Evolutionary conservation across 2,888 invertebrate genomes (phyloP), one percentile per base, ranked within the genome.

Genomic region (Drosophila mettleri): DNA sequence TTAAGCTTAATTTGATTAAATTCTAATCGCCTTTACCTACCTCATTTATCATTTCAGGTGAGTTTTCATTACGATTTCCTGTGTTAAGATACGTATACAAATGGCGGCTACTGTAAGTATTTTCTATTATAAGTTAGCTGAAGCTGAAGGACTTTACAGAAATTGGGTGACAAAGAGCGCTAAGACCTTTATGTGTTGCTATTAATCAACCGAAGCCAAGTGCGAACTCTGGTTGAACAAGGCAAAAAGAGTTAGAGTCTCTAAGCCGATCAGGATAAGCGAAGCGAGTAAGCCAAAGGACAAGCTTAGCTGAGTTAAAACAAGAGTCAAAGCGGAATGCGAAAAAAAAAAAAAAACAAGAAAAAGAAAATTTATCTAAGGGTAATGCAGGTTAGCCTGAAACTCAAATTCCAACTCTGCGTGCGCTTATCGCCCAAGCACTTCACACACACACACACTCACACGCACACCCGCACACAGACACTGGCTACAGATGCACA

Each of bases 21-120:
- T 46, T 62, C 68, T 81, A 69, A 74, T 71, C 49, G 9, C 8
- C 18, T 16, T 38, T 29, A 34, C 10, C 38, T 20, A 60, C 12
- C 29, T 24, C 49, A 39, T 38, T 8, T 77, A n/a, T 68, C 57
- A 43, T 81, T 72, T 34, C 85, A 84, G 83, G 83, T 86, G 82
- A 84, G 87, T 86, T 63, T 41, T 51, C 29, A 53, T 46, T 51
- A 18, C 46, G 52, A 46, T 52, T 61, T 10, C 24, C 29, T 24
- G 39, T 66, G 64, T 29, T 55, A 63, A 46, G 57, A 52, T 45
- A 54, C 34, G 18, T 14, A 46, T 45, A 69, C 53, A 41, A 68
- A 66, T 62, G 60, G 33, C 61, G 48, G 55, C 41, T 79, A 86
- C 77, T 84, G 83, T 84, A 84, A 84, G 87, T 84, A 86, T 81